A percentile compares a stretch with the other conserved stretches of the same genome.
These are phyloP conservation scores for Drosophila formosana DNA, from an alignment of 2,888 invertebrate species.

Conservation along the genomic window DNA sequence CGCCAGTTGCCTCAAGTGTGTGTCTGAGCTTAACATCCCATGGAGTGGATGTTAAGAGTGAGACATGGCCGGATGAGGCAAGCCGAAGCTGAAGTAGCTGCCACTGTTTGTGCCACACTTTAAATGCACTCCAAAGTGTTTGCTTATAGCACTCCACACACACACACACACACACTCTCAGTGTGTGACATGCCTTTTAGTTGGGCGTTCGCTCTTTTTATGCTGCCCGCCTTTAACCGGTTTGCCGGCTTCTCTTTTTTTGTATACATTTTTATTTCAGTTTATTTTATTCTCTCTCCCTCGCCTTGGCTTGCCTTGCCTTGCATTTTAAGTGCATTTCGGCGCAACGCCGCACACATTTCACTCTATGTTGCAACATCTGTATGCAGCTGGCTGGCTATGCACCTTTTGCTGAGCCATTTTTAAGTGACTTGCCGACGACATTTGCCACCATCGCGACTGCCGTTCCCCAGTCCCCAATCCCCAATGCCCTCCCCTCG, in stretches of 20 bases:
- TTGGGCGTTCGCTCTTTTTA: conserved; percentile 48
- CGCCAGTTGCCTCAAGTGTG: conserved; percentile 58
- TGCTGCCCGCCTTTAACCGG: conserved; percentile 52
- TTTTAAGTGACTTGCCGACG: conserved; percentile 77
- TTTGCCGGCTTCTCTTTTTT: conserved; percentile 38
- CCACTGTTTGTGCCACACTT: conserved; percentile 76
- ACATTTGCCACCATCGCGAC: conserved; percentile 60
- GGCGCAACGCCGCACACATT: conserved; percentile 49
- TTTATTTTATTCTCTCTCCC: conserved; percentile 33
- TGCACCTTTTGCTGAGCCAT: conserved; percentile 63
- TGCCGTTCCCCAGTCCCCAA: conserved; percentile 24
- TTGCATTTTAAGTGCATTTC: conserved; percentile 74
- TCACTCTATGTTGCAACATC: conserved; percentile 18
- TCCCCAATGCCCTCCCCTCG: not conserved
- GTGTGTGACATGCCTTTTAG: conserved; percentile 65
- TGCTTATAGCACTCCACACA: conserved; percentile 70
- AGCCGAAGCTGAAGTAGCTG: conserved; percentile 63
- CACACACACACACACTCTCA: conserved; percentile 23
- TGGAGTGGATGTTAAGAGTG: conserved; percentile 40
- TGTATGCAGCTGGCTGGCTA: conserved; percentile 19
- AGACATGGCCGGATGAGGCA: conserved; percentile 29
- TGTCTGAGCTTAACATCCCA: conserved; percentile 73
- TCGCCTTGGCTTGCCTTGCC: conserved; percentile 37
- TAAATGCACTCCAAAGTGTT: conserved; percentile 77
- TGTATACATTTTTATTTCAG: conserved; percentile 43